These are phyloP conservation scores for Tupiocoris notatus DNA, from an alignment of 2,888 invertebrate genomes.

Conservation along the genomic window DNA sequence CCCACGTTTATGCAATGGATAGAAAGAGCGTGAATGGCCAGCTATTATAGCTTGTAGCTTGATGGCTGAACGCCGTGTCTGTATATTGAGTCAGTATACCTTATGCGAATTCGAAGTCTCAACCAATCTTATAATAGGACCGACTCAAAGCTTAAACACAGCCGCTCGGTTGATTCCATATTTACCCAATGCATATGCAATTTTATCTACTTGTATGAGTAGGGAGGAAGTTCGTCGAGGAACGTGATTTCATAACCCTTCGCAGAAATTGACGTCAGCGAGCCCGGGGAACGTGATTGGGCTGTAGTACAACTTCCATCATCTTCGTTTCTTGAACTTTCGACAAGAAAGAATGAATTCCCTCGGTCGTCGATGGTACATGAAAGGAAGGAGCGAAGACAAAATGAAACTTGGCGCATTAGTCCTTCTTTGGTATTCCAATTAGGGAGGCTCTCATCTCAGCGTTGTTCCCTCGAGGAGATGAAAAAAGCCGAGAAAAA, in stretches of 20 bases:
- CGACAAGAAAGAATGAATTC: neutral
- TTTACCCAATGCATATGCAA: no score
- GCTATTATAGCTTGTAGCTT: no score
- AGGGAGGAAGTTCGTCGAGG: no score
- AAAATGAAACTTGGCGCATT: neutral
- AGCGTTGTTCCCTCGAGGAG: neutral
- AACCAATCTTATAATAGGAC: no score
- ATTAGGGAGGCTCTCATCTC: neutral
- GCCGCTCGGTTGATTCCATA: no score
- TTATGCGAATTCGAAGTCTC: no score
- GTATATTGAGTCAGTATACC: no score
- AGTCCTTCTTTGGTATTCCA: neutral
- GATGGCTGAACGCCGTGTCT: no score
- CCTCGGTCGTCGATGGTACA: neutral
- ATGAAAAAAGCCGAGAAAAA: neutral
- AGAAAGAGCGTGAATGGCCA: no score
- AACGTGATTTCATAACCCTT: neutral
- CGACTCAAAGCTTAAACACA: no score
- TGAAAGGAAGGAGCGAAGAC: neutral
- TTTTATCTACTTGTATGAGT: no score
- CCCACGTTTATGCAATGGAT: no score
- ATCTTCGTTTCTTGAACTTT: neutral
- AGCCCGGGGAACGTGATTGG: neutral
- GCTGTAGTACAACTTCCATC: neutral
- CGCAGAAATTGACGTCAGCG: neutral